Conservation (phyloP, 2,113 vertebrate species). For the Microtus richardsoni region DNA sequence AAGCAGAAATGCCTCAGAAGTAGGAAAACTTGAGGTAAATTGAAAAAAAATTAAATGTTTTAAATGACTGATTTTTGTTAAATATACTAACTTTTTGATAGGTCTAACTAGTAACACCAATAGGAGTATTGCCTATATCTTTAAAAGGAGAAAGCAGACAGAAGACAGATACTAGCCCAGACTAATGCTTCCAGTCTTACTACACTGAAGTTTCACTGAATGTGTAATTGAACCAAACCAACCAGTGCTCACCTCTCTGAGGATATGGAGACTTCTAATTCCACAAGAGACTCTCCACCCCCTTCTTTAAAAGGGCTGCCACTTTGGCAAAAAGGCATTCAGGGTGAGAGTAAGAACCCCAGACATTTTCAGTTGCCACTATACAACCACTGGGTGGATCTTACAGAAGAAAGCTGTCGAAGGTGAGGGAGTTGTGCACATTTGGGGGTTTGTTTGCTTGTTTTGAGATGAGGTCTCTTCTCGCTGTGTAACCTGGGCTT, state of each 20-base stretch:
- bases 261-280: background rate
- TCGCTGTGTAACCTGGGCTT: background rate
- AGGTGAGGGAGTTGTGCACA: background rate
- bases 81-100: constrained; percentile 74
- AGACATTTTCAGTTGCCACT: background rate
- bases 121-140: constrained; percentile 75
- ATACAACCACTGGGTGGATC: background rate
- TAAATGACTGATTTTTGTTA: constrained; percentile 81
- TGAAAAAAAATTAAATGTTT: constrained; percentile 42
- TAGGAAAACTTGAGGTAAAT: constrained; percentile 22
- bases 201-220: background rate
- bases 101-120: constrained; percentile 75
- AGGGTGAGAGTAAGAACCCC: background rate
- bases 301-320: background rate
- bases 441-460: background rate
- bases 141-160: constrained; percentile 65
- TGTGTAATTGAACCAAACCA: background rate
- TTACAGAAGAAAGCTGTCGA: background rate
- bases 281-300: background rate
- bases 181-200: background rate
- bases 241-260: background rate
- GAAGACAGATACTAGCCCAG: constrained; percentile 60
- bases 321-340: background rate
- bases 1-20: constrained; percentile 59
- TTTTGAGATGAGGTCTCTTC: background rate